Evolutionary conservation across 2,113 vertebrate species (phyloP), one percentile per base, ranked within the genome.

Genomic region (Anhinga rufa): DNA sequence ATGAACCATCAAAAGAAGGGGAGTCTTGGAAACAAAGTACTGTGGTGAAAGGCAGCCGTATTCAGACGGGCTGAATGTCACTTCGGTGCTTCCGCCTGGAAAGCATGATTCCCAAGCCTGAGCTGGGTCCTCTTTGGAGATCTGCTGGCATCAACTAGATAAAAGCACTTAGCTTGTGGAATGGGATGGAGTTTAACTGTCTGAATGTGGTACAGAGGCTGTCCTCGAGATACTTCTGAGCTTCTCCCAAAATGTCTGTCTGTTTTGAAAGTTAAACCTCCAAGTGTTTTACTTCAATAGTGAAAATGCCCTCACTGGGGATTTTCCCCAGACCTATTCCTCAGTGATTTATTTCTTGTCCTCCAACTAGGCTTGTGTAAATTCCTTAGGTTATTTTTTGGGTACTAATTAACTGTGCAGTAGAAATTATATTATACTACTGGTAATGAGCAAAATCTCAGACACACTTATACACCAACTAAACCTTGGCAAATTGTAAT

Each of bases 391-490:
- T 91, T 96, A 93, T 92, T 92, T 96, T 97, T 93, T 21, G 93
- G 88, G 49, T 88, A 83, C 88, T 97, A 97, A 97, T 97, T 97
- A 97, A 94, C 72, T 0, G 18, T 93, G 90, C 95, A 70, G 60
- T 86, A 90, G 93, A 95, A 96, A 95, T 94, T 92, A 86, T 84
- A 93, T 94, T 96, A 90, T 96, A 77, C 83, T 90, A 82, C 91
- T 94, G 91, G 51, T 97, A 97, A 97, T 93, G 95, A 97, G 97
- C 78, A 93, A 86, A 87, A 80, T 85, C 90, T 94, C 58, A 76
- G 90, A 94, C 76, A 95, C n/a, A 68, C 60, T 79, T n/a, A 49
- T 62, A 65, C 82, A 92, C 91, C 84, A 94, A 62, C 93, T 78
- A 82, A 97, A 90, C 84, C 82, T 72, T 87, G 79, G 90, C 38